Evolutionary conservation across 2,113 vertebrate genomes (phyloP).

Genomic region (Tinamus guttatus): DNA sequence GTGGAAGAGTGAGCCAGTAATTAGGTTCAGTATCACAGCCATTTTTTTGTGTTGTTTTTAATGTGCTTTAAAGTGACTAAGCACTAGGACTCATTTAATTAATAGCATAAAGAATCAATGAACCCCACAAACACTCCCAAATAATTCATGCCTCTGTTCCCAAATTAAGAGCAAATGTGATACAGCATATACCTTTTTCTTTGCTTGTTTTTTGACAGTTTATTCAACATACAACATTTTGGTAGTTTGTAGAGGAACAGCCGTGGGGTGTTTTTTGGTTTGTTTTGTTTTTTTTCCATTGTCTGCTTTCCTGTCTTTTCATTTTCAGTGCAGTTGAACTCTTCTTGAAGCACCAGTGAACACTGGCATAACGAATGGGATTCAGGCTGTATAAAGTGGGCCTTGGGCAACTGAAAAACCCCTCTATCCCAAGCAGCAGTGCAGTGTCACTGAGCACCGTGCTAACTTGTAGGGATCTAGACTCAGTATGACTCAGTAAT

Average conservation of each 20-base stretch:
- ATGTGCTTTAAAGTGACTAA: background rate
- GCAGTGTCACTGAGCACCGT: background rate
- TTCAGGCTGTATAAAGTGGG: background rate
- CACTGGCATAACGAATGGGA: background rate
- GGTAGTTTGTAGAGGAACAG: background rate
- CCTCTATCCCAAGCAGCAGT: rapidly evolving
- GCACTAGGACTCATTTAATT: background rate
- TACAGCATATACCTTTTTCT: rapidly evolving
- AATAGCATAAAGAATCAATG: background rate
- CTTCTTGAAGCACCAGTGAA: background rate
- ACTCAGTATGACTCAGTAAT: background rate
- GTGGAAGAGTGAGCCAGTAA: background rate
- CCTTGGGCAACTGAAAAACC: background rate
- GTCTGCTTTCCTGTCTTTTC: background rate
- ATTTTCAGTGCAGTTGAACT: background rate
- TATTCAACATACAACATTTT: background rate
- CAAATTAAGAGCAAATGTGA: background rate
- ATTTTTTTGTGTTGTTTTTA: background rate
- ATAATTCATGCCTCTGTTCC: background rate
- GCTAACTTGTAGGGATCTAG: background rate
- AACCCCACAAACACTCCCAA: background rate
- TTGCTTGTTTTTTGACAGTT: background rate
- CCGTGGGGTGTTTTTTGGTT: background rate
- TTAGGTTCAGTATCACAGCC: background rate
- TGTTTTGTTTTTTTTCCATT: background rate